Evolutionary conservation across 2,797 vertebrate species (phyloP).

Genomic region (Enteromius radiatus): DNA sequence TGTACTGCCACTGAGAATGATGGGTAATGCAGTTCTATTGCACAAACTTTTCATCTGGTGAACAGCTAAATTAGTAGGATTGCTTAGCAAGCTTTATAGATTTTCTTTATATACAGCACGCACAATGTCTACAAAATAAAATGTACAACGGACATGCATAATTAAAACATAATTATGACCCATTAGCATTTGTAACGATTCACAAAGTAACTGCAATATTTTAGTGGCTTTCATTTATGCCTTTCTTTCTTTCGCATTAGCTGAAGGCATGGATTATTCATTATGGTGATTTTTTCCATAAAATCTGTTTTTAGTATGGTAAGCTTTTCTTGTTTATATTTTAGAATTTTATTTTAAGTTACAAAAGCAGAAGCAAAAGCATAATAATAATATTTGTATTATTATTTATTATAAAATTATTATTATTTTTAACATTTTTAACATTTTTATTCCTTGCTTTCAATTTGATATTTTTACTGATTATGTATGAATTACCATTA

Average conservation of each 20-base stretch:
- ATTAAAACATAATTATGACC: not conserved
- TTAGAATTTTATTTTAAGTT: not conserved
- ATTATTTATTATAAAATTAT: no score
- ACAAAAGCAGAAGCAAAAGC: not conserved
- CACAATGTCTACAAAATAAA: not conserved
- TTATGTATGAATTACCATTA: no score
- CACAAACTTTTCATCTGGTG: not conserved
- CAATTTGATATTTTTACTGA: no score
- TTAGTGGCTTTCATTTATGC: not conserved
- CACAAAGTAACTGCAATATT: not conserved
- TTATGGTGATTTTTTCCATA: not conserved
- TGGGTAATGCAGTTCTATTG: constrained; percentile 2
- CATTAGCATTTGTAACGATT: not conserved
- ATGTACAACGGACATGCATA: not conserved
- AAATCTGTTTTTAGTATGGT: not conserved
- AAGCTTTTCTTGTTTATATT: not conserved
- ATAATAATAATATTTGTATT: no score
- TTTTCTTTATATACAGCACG: not conserved
- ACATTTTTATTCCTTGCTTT: no score
- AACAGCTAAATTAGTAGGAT: constrained; percentile 1
- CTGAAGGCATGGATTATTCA: not conserved
- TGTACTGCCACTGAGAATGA: constrained; percentile 3
- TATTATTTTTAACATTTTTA: no score
- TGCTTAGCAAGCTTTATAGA: constrained; percentile 1
- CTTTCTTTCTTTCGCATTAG: not conserved